Percentiles rank a stretch among this genome's conserved stretches.
These are phyloP conservation scores for Corythornis vintsioides DNA, from an alignment of 2,113 vertebrate genomes.

Conservation along the genomic window DNA sequence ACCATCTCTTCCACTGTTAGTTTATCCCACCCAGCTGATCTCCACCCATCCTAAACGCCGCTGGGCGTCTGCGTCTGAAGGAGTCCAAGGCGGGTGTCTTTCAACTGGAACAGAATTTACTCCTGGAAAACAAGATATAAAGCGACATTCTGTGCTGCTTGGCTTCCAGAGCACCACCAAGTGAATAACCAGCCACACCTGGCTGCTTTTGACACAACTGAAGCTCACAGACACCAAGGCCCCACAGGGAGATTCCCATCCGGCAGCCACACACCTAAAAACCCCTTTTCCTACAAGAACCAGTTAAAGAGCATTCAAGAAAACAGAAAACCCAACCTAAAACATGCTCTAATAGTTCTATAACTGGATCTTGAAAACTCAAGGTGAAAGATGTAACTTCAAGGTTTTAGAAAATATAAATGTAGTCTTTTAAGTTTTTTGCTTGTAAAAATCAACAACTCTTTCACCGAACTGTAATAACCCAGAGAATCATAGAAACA, in stretches of 20 bases:
- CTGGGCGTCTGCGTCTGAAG: no score
- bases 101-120: neutral
- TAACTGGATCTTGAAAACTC: neutral
- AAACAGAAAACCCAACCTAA: neutral
- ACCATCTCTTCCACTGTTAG: neutral
- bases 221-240: neutral
- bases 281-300: neutral
- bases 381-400: neutral
- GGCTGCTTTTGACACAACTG: neutral
- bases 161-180: neutral
- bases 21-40: fast-evolving
- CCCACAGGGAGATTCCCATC: neutral
- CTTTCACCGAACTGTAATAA: neutral
- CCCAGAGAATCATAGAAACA: neutral
- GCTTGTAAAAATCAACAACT: neutral
- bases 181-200: fast-evolving
- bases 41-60: fast-evolving
- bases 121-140: fast-evolving
- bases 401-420: neutral
- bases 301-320: neutral
- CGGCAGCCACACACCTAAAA: neutral
- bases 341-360: fast-evolving
- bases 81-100: neutral
- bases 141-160: no score
- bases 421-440: neutral